Evolutionary conservation across 1,140 invertebrate species (phyloP), one percentile per base, ranked within the genome.

Genomic region (Achatina immaculata): DNA sequence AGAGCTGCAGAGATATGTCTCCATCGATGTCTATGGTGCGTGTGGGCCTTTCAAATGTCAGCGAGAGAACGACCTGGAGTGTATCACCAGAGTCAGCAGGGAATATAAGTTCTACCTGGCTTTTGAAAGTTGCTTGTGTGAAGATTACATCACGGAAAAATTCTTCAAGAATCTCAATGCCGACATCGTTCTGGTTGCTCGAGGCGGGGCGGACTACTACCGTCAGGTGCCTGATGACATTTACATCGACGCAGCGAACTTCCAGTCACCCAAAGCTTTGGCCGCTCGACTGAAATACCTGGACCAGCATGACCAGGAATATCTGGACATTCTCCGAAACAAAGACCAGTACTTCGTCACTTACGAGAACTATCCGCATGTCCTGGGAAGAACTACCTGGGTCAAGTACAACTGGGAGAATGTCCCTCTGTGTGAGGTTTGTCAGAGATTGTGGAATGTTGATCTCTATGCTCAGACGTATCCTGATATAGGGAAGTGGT

Each of bases 71-170:
- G 43, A 79, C n/a, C 19, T n/a, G 28, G 31, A 72, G 14, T 83
- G 83, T 68, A 31, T 62, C 43, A 24, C 78, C 38, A 48, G 36
- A 21, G 34, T 86, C 16, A 34, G 55, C 36, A 78, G 62, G 7
- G 55, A 48, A 0, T 86, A 88, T 65, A 87, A 86, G 51, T 88
- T 88, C 76, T 92, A 92, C 79, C 72, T 92, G 0, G 66, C 91
- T 21, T 92, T 92, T 83, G 92, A 92, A 91, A 99, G 99, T 91
- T 97, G 96, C 0, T 98, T 98, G 87, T 99, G 98, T 90, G 94
- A 94, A 74, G 97, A 99, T 90, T 99, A 99, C 90, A 96, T 98
- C 58, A 98, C 97, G 0, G 97, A 99, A 89, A 99, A 99, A 90
- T 96, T 98, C 42, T 77, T 31, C 9, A 42, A 36, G 19, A 19